phyloP scores from a whole-genome alignment of 1,140 invertebrate species.

The Harpegnathos saltator region DNA sequence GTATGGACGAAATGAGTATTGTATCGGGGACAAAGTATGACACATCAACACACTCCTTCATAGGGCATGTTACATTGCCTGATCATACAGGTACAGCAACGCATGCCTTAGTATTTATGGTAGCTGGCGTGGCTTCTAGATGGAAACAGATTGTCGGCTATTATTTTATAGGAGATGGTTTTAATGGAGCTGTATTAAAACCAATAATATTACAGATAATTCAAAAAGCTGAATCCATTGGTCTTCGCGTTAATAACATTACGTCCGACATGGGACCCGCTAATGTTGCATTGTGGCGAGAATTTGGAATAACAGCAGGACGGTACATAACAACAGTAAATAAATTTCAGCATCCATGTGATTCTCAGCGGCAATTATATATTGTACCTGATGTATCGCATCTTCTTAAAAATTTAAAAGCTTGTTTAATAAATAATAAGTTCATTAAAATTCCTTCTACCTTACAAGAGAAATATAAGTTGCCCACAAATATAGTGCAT shows the following conservation, averaged over 20 bases:
- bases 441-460: not conserved
- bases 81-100: not conserved
- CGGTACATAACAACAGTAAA: not conserved
- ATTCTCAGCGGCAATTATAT: not conserved
- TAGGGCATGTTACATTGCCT: not conserved
- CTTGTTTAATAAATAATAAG: not conserved
- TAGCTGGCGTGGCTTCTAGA: not conserved
- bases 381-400: not conserved
- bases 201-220: conserved; percentile 8
- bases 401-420: conserved; percentile 9
- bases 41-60: not conserved
- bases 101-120: conserved; percentile 2
- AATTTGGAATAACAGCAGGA: not conserved
- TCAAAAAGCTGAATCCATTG: not conserved
- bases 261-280: not conserved
- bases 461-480: not conserved
- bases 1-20: not conserved
- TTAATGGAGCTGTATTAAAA: conserved; percentile 2
- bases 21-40: not conserved
- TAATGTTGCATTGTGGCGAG: not conserved
- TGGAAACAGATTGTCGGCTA: not conserved
- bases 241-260: conserved; percentile 2
- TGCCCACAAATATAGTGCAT: conserved; percentile 3
- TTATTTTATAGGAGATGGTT: not conserved
- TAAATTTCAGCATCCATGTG: conserved; percentile 15